These are phyloP conservation scores for Eidolon helvum DNA, from an alignment of 2,113 vertebrate genomes.

Conservation along the genomic window DNA sequence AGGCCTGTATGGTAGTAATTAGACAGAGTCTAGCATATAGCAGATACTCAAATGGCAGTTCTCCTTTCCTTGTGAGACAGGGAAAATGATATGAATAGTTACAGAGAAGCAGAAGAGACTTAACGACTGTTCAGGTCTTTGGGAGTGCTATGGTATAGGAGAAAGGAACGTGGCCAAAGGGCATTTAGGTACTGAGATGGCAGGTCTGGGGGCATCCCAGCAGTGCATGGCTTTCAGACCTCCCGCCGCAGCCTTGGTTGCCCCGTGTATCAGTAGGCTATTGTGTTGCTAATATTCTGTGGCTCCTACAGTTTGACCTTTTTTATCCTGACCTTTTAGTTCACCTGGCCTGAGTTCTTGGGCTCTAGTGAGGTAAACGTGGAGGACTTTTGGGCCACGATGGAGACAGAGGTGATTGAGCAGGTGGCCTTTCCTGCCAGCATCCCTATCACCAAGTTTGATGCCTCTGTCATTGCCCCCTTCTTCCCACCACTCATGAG, in stretches of 20 bases:
- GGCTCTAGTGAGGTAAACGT: conserved; percentile 93
- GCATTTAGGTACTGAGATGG: background rate
- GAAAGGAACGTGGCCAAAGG: background rate
- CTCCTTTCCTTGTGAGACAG: background rate
- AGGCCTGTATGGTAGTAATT: background rate
- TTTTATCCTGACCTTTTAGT: conserved; percentile 83
- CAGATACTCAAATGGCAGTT: background rate
- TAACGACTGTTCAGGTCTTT: background rate
- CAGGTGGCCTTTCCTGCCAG: conserved; percentile 94
- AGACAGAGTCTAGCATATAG: background rate
- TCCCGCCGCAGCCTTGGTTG: background rate
- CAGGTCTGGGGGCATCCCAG: background rate
- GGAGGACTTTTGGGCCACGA: conserved; percentile 98
- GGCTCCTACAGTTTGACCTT: background rate
- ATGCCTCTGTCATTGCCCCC: conserved; percentile 97
- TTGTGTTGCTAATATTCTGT: background rate
- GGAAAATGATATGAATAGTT: background rate
- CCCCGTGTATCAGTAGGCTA: background rate
- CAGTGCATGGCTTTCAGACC: background rate
- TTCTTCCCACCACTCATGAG: conserved; percentile 97
- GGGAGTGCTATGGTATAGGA: background rate
- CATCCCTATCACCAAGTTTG: conserved; percentile 95
- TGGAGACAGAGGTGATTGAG: conserved; percentile 98
- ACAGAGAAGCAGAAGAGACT: background rate
- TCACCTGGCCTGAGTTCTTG: conserved; percentile 95